Conservation (phyloP, 2,888 invertebrate species). For the Drosophila seclusa region DNA sequence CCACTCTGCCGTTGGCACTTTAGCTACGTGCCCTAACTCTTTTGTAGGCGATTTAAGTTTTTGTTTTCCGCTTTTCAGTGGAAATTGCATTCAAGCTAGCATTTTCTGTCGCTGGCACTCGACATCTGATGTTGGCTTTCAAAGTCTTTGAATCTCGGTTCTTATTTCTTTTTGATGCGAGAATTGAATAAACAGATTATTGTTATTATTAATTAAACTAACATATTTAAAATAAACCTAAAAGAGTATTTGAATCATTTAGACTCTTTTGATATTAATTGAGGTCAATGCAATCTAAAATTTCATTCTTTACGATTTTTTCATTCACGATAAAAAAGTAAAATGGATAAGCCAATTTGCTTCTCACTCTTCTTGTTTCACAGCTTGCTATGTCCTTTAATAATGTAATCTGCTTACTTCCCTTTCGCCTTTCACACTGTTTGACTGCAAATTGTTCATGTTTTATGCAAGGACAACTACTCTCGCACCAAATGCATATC, state of each 20-base stretch:
- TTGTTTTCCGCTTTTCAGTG: conserved; percentile 5
- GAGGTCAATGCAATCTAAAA: conserved; percentile 4
- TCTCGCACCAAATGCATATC: background rate
- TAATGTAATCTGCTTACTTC: background rate
- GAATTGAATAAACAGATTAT: background rate
- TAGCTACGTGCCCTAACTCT: conserved; percentile 12
- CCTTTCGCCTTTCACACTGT: no score
- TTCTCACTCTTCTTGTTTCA: conserved; percentile 3
- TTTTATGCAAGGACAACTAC: background rate
- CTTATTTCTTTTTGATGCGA: conserved; percentile 1
- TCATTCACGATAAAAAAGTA: background rate
- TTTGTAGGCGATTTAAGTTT: conserved; percentile 2
- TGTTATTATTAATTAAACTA: background rate
- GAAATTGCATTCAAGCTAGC: conserved; percentile 24
- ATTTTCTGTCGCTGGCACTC: conserved; percentile 5
- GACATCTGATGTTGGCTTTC: background rate
- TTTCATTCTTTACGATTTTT: background rate
- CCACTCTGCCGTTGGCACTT: conserved; percentile 5
- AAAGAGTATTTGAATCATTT: background rate
- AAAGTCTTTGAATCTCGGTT: background rate
- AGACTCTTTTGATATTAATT: background rate
- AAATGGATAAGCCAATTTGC: background rate
- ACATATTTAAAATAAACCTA: background rate
- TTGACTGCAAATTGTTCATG: background rate
- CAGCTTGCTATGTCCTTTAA: background rate